Evolutionary conservation across 1,140 invertebrate genomes (phyloP).

Genomic region (Drosophila bocki): DNA sequence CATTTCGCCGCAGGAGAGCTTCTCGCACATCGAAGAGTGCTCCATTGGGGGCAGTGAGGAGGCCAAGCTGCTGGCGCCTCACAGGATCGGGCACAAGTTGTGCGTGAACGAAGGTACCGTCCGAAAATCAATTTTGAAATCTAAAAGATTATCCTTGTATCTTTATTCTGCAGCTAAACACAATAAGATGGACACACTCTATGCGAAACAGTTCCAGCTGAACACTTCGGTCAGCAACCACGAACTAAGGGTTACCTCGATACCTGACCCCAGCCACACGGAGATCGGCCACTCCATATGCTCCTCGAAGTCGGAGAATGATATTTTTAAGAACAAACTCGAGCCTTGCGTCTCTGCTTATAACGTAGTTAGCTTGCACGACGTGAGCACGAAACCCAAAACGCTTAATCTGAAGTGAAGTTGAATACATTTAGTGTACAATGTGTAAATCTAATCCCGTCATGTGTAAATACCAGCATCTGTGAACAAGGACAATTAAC

Average conservation of each 20-base stretch:
- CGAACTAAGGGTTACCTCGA: conserved; percentile 27
- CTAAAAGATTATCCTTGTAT: too few species aligned
- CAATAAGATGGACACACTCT: conserved; percentile 49
- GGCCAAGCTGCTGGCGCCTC: conserved; percentile 10
- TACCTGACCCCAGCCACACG: conserved; percentile 26
- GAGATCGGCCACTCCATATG: conserved; percentile 38
- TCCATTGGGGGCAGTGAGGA: conserved; percentile 54
- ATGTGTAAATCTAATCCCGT: conserved; percentile 37
- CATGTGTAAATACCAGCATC: conserved; percentile 48
- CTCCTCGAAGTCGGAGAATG: conserved; percentile 65
- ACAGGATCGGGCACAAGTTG: conserved; percentile 21
- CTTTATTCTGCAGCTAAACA: conserved; percentile 12
- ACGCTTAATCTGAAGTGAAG: conserved; percentile 37
- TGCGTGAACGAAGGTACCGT: conserved; percentile 42
- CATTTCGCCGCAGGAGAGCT: conserved; percentile 63
- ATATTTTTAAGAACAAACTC: conserved; percentile 60
- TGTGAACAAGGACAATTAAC: conserved; percentile 46
- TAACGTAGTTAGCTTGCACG: conserved; percentile 65
- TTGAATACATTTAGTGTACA: conserved; percentile 19
- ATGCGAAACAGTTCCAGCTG: conserved; percentile 47
- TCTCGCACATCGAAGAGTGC: conserved; percentile 63
- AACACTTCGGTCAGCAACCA: conserved; percentile 49
- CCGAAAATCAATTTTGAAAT: background rate
- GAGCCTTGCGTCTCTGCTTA: conserved; percentile 45
- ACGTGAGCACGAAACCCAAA: conserved; percentile 47